A percentile compares a stretch with the other conserved stretches of the same genome.
phyloP scores from a whole-genome alignment of 1,140 invertebrate species.

The Tribolium madens region DNA sequence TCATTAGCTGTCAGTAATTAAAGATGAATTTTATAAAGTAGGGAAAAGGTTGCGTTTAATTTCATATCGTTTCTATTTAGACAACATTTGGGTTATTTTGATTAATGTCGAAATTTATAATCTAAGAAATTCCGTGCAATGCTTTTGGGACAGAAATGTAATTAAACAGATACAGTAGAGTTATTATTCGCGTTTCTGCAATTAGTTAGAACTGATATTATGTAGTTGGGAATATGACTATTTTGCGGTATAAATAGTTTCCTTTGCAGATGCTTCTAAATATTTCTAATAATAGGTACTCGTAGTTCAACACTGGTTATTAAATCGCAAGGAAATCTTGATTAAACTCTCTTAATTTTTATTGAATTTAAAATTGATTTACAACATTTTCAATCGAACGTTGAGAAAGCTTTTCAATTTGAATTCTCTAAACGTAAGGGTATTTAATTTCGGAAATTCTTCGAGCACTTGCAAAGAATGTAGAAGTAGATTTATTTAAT shows the following conservation, averaged over 20 bases:
- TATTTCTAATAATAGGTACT: not conserved
- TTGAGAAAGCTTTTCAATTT: not conserved
- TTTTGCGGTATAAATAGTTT: not conserved
- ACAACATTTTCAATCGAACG: not conserved
- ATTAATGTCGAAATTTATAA: not conserved
- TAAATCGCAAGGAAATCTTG: no score
- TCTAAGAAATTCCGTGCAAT: not conserved
- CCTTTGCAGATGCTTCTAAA: not conserved
- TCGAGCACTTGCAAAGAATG: not conserved
- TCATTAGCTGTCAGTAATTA: not conserved
- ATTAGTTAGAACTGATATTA: not conserved
- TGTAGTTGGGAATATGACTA: not conserved
- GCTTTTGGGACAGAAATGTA: not conserved
- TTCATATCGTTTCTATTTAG: not conserved
- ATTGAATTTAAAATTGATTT: not conserved
- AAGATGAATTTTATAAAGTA: not conserved
- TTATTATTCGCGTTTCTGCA: not conserved
- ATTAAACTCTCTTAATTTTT: not conserved
- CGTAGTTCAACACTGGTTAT: not conserved
- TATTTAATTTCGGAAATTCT: not conserved
- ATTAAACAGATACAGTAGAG: not conserved
- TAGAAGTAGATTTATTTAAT: not conserved
- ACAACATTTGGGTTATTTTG: not conserved
- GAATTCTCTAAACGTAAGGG: not conserved
- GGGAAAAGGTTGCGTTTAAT: not conserved